phyloP scores from a whole-genome alignment of 1,140 invertebrate genomes.

The Globodera rostochiensis region DNA sequence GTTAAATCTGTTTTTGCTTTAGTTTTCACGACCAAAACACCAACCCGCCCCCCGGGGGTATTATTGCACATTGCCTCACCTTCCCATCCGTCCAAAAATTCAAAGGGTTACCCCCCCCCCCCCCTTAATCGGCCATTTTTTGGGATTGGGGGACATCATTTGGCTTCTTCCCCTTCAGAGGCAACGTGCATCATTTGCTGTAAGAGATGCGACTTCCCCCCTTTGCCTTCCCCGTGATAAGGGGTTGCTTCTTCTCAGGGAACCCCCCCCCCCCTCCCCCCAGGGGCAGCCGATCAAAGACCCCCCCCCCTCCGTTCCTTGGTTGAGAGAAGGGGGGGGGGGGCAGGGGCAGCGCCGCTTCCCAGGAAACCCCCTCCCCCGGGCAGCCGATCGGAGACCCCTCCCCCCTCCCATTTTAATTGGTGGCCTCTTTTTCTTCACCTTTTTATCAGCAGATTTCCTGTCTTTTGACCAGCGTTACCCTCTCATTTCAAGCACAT shows the following conservation, averaged over 20 bases:
- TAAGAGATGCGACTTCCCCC: neutral
- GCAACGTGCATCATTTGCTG: neutral
- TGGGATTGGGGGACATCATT: too few species aligned
- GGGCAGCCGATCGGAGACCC: neutral
- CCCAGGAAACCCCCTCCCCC: too few species aligned
- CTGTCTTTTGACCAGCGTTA: neutral
- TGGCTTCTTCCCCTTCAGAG: neutral
- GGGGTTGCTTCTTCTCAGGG: neutral
- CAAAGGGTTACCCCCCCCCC: neutral
- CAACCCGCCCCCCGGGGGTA: too few species aligned
- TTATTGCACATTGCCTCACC: too few species aligned
- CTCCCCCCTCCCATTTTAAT: neutral
- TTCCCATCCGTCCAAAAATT: neutral
- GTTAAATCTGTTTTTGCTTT: neutral
- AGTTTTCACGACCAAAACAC: neutral
- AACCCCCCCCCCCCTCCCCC: neutral
- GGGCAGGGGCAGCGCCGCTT: too few species aligned
- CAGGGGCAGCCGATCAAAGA: too few species aligned
- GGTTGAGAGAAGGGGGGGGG: too few species aligned
- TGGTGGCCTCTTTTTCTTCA: neutral
- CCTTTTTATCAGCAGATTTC: neutral
- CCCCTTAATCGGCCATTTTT: too few species aligned
- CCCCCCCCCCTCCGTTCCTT: neutral
- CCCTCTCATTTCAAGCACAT: too few species aligned
- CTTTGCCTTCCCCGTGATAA: conserved; percentile 3